Evolutionary conservation across 2,797 vertebrate species (phyloP), one percentile per base, ranked within the genome.

Genomic region (Morelia viridis): DNA sequence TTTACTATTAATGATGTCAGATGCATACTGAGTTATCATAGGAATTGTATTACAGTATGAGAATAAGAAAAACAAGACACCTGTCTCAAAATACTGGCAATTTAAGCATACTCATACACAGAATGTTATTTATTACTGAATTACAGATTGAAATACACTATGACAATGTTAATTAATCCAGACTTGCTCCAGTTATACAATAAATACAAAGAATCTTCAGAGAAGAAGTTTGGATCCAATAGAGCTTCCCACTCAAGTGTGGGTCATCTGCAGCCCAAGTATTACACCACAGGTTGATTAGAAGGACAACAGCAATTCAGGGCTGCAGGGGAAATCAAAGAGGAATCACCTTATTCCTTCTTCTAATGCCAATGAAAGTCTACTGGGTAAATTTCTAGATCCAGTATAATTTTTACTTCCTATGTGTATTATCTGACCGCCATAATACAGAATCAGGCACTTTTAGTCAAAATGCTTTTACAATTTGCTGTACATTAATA

Each of bases 331-430:
- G 71, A 80, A 80, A 80, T 80, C 76, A 80, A 80, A 80, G 76
- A 80, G 76, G 76, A 80, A 80, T 80, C 76, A 80, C 76, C 76
- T 80, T 35, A 80, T 80, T 80, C 76, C 76, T 80, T 80, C 76
- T 80, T 80, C 76, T 80, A 80, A 80, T 80, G 76, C 76, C 35
- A 80, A 46, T 46, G 35, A 46, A 80, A 80, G 22, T 46, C 76
- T 80, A 80, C 76, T 80, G 41, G 41, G 76, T 46, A 19, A 80
- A 80, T 80, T 80, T 80, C 76, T 80, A 80, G 76, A 46, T 80
- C 76, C 76, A 80, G 46, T 53, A 53, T 53, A 80, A 80, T 80
- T 46, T 80, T 80, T 80, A 80, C 41, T 80, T 80, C 9, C 35
- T 80, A 80, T 11, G 41, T 80, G 41, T 80, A 46, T 80, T 80